Conservation (phyloP, 64 coral and sea anemone genomes). For the Acropora yongei region DNA sequence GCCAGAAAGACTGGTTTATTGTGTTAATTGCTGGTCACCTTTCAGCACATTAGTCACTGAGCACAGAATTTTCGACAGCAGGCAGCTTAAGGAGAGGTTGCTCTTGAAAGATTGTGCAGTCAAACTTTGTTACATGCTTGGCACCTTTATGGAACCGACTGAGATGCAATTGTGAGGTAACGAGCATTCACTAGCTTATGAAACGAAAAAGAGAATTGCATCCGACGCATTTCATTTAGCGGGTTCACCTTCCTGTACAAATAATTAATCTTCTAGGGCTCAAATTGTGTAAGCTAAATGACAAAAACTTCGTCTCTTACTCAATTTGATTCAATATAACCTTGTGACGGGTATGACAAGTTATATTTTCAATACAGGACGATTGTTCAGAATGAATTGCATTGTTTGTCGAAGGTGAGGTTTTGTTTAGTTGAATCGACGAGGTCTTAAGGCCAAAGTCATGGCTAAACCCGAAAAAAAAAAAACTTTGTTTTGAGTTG, state of each 20-base stretch:
- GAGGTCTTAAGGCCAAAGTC: background rate
- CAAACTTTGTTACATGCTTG: background rate
- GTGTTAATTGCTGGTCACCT: background rate
- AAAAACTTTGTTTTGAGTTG: conserved; percentile 1
- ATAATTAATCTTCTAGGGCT: background rate
- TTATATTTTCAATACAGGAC: background rate
- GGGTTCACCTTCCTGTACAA: background rate
- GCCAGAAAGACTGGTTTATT: conserved; percentile 10
- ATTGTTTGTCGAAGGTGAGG: background rate
- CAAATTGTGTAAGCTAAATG: too few relatives aligned
- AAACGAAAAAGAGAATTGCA: background rate
- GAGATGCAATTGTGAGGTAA: background rate
- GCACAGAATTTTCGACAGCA: background rate
- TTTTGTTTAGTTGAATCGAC: background rate
- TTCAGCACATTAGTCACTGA: background rate
- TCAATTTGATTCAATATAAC: background rate
- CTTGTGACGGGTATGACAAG: background rate
- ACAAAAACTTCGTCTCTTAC: too few relatives aligned
- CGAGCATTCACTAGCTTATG: background rate
- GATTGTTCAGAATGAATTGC: background rate
- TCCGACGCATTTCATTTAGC: background rate
- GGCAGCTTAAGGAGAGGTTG: background rate
- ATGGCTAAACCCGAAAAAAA: background rate
- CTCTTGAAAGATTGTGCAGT: background rate
- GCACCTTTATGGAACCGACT: background rate